Percentiles rank a stretch among this genome's conserved stretches.
These are phyloP conservation scores for Heliconius congener DNA, from an alignment of 1,140 invertebrate species.

Conservation along the genomic window DNA sequence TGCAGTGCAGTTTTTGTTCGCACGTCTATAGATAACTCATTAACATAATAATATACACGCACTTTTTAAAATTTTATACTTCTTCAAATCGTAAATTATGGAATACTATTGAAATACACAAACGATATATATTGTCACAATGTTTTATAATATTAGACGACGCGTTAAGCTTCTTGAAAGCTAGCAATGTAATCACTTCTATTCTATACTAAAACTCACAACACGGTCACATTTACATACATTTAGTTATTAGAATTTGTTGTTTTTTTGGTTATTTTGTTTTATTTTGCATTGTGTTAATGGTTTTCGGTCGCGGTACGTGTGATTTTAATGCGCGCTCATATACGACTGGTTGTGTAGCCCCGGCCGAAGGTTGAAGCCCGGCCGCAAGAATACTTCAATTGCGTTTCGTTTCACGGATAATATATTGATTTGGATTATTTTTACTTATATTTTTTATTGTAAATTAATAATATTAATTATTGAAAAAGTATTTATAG, in stretches of 20 bases:
- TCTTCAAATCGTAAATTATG: background rate
- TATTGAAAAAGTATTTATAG: background rate
- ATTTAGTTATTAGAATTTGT: slow-evolving; percentile 42
- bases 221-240: slow-evolving; percentile 39
- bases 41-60: slow-evolving; percentile 66
- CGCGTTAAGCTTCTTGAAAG: slow-evolving; percentile 53
- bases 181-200: background rate
- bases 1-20: slow-evolving; percentile 77
- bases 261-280: slow-evolving; percentile 69
- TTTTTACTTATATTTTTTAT: slow-evolving; percentile 10
- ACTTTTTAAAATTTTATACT: slow-evolving; percentile 23
- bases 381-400: slow-evolving; percentile 56
- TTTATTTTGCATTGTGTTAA: slow-evolving; percentile 51
- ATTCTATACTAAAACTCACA: background rate
- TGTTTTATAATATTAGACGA: slow-evolving; percentile 74
- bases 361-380: slow-evolving; percentile 63
- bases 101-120: slow-evolving; percentile 61
- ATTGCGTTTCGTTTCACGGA: slow-evolving; percentile 62
- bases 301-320: slow-evolving; percentile 17
- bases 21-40: slow-evolving; percentile 74
- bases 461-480: background rate
- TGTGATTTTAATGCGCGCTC: slow-evolving; percentile 48
- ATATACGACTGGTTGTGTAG: slow-evolving; percentile 57
- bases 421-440: slow-evolving; percentile 46
- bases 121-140: slow-evolving; percentile 69